phyloP scores from a whole-genome alignment of 1,140 invertebrate genomes.

The Agrypnia vestita region DNA sequence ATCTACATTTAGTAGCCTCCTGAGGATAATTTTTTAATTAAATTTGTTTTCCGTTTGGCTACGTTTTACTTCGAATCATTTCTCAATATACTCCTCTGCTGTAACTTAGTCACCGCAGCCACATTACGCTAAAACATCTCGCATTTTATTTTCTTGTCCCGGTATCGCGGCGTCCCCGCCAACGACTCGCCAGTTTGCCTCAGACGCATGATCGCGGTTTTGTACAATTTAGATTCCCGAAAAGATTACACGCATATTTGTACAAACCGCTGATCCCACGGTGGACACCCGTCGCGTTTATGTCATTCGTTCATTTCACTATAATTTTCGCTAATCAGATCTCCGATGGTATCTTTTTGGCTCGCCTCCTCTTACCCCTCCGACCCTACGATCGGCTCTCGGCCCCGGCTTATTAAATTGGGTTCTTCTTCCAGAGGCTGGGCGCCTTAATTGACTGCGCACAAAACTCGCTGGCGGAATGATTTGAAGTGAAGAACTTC shows the following conservation, averaged over 20 bases:
- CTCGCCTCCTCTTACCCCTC: conserved; percentile 1
- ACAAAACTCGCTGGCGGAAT: conserved; percentile 5
- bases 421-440: conserved; percentile 6
- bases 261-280: conserved; percentile 39
- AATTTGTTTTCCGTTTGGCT: too few species aligned
- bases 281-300: conserved; percentile 44
- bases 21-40: too few species aligned
- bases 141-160: conserved; percentile 37
- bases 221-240: conserved; percentile 41
- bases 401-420: conserved; percentile 26
- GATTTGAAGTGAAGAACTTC: conserved; percentile 15
- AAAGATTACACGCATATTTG: conserved; percentile 36
- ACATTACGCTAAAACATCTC: conserved; percentile 36
- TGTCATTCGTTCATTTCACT: conserved; percentile 39
- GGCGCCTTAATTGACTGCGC: conserved; percentile 27
- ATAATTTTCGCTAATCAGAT: conserved; percentile 47
- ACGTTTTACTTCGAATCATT: conserved; percentile 18
- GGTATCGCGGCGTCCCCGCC: conserved; percentile 21
- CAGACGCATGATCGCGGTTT: conserved; percentile 41
- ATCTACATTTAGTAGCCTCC: not conserved
- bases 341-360: conserved; percentile 32
- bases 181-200: conserved; percentile 24
- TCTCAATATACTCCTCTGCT: conserved; percentile 3
- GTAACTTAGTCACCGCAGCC: conserved; percentile 1
- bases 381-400: not conserved